These are phyloP conservation scores for Chaenogobius annularis DNA, from an alignment of 2,113 vertebrate species.

Conservation along the genomic window DNA sequence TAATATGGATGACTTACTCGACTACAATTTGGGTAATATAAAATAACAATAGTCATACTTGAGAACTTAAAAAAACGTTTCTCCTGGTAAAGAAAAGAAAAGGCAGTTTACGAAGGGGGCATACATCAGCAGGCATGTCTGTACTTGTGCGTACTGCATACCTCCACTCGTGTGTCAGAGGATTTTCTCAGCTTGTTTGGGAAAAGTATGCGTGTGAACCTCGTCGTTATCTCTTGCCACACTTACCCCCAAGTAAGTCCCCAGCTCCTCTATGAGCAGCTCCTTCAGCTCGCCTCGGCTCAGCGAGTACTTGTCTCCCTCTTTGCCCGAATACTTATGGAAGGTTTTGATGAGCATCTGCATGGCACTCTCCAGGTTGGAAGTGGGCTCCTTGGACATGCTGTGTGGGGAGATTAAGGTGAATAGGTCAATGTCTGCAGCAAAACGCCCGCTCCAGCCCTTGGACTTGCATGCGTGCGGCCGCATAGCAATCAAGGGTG, in stretches of 20 bases:
- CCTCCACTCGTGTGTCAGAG: constrained; percentile 26
- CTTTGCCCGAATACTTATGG: constrained; percentile 86
- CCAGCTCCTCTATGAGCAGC: constrained; percentile 81
- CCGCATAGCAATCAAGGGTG: constrained; percentile 67
- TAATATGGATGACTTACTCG: too few species aligned
- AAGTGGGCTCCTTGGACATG: constrained; percentile 81
- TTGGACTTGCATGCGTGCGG: constrained; percentile 61
- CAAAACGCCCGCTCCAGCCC: constrained; percentile 64
- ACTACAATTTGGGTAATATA: neutral
- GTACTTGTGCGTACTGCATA: constrained; percentile 39
- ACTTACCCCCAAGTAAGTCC: constrained; percentile 75
- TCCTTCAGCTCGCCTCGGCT: constrained; percentile 84
- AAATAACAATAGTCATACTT: neutral
- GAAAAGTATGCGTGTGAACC: constrained; percentile 7
- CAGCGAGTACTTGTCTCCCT: constrained; percentile 85
- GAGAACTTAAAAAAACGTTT: neutral
- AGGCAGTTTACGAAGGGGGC: neutral
- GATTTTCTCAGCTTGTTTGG: constrained; percentile 33
- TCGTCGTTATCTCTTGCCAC: constrained; percentile 20
- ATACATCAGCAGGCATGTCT: constrained; percentile 46
- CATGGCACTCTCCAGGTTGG: constrained; percentile 82
- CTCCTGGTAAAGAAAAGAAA: constrained; percentile 6
- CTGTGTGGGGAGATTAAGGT: constrained; percentile 39
- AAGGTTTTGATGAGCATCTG: constrained; percentile 85
- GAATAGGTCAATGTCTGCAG: constrained; percentile 52